Evolutionary conservation across 2,797 vertebrate genomes (phyloP).

Genomic region (Miichthys miiuy): DNA sequence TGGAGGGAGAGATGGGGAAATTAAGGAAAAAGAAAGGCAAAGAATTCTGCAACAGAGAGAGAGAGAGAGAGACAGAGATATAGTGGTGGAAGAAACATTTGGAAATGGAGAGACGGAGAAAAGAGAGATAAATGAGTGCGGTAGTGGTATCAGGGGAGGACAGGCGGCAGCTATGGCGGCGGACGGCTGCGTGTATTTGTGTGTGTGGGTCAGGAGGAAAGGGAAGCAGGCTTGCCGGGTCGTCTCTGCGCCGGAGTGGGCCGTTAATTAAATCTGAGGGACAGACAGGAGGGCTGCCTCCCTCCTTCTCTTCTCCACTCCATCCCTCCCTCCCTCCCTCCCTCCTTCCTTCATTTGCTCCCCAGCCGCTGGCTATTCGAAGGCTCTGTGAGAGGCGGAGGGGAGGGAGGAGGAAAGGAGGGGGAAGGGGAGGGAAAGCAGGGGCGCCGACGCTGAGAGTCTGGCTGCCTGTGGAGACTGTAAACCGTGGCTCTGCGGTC

Average conservation of each 20-base stretch:
- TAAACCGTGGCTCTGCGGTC: conserved; percentile 86
- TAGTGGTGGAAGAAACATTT: conserved; percentile 74
- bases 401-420: conserved; percentile 23
- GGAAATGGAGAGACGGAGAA: conserved; percentile 71
- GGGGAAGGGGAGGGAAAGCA: conserved; percentile 49
- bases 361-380: conserved; percentile 79
- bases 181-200: conserved; percentile 59
- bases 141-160: conserved; percentile 78
- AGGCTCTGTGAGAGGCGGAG: conserved; percentile 66
- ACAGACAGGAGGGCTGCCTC: conserved; percentile 86
- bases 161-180: conserved; percentile 74
- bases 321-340: conserved; percentile 55
- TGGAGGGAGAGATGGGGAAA: conserved; percentile 42
- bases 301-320: conserved; percentile 69
- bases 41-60: conserved; percentile 44
- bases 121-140: conserved; percentile 79
- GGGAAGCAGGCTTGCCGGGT: conserved; percentile 80
- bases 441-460: conserved; percentile 84
- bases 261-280: conserved; percentile 90
- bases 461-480: conserved; percentile 85
- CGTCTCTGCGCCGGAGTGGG: conserved; percentile 82
- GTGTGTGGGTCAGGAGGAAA: conserved; percentile 76
- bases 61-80: conserved; percentile 46
- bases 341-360: conserved; percentile 66
- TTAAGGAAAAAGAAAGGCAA: conserved; percentile 24